Base-by-base conservation (phyloP, 2,113 vertebrate genomes). In the Tupaia tana region DNA sequence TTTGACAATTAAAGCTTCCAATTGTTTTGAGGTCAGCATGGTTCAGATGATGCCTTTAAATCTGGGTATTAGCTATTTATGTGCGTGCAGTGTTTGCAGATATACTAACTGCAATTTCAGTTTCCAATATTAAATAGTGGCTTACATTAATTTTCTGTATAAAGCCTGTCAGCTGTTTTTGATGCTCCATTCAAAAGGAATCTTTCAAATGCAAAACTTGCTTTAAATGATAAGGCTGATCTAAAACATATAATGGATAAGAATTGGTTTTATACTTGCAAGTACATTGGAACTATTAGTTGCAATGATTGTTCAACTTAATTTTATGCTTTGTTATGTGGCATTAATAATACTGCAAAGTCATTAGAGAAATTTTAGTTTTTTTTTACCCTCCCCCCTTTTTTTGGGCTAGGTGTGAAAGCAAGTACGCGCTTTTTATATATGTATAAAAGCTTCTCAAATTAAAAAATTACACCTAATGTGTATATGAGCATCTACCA, bases 141-240 rank as follows among this genome's bases (percentile, higher is more conserved):
- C 59, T 74, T 70, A 64, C n/a, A 19, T 82, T 84, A 52, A 75
- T 84, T 96, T 83, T 82, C 58, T 87, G 34, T 20, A 10, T 52
- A 64, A 84, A 81, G 27, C n/a, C 27, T 20, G 11, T 70, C 81
- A 43, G 70, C 64, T 96, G 6, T 64, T 70, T 95, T 93, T 27
- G 56, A 88, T 43, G 85, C 9, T 67, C n/a, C 20, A 27, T 58
- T 88, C 85, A 67, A 93, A 93, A 92, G 20, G 8, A 70, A 10
- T 67, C 66, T 73, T 94, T 66, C 81, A 94, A 66, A 84, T 43
- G 85, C 18, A 88, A 78, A 83, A 84, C 43, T 92, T 94, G n/a
- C 61, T 75, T 20, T 80, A 66, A 94, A 70, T 31, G 34, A 34
- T 61, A 78, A 82, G 31, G 25, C 83, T 52, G 56, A 87, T 79